Conservation (phyloP, 1,140 invertebrate genomes). For the Papilio polytes region DNA sequence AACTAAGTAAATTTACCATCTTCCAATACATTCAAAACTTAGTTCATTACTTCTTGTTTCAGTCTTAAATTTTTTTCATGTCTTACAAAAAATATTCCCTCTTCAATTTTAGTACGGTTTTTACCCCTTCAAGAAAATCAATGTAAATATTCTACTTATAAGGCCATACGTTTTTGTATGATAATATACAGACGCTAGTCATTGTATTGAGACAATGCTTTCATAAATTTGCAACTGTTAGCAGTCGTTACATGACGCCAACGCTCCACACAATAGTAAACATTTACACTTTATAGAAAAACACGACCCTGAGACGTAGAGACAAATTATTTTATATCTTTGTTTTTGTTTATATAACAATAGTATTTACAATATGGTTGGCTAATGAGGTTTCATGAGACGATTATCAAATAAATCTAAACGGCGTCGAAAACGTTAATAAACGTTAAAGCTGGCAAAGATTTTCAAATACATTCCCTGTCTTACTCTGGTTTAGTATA, state of each 20-base stretch:
- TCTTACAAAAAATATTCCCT: too few relatives aligned
- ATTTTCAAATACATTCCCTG: too few relatives aligned
- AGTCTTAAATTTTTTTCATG: too few relatives aligned
- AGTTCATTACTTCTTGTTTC: too few relatives aligned
- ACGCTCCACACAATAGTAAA: constrained; percentile 47
- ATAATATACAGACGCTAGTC: constrained; percentile 42
- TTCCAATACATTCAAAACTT: too few relatives aligned
- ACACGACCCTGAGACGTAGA: constrained; percentile 9
- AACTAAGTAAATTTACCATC: too few relatives aligned
- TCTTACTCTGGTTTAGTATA: too few relatives aligned
- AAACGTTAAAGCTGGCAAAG: too few relatives aligned
- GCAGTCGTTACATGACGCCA: constrained; percentile 41
- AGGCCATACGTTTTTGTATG: constrained; percentile 36
- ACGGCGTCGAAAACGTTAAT: too few relatives aligned
- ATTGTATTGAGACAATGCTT: constrained; percentile 52
- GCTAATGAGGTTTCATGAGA: not conserved
- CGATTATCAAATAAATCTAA: not conserved
- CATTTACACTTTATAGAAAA: constrained; percentile 38
- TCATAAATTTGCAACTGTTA: constrained; percentile 53
- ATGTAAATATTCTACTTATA: not conserved
- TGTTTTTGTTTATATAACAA: constrained; percentile 8
- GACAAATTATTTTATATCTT: constrained; percentile 7
- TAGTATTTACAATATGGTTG: not conserved
- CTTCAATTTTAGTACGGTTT: too few relatives aligned
- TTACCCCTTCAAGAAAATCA: not conserved